These are phyloP conservation scores for Mamestra configurata DNA, from an alignment of 1,140 invertebrate species.

Conservation along the genomic window DNA sequence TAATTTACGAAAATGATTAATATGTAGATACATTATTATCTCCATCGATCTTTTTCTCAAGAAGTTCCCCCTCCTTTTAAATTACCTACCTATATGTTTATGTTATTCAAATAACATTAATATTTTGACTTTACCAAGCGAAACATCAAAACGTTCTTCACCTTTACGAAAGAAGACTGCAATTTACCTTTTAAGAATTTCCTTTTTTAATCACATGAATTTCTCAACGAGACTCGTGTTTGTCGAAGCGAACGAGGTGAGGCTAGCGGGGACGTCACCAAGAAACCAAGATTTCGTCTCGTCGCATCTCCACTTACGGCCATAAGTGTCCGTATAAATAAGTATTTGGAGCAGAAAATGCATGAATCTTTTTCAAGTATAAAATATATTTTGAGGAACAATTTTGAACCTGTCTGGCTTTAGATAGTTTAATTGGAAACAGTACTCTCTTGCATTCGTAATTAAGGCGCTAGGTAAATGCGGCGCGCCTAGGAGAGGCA, in stretches of 20 bases:
- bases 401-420: neutral
- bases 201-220: conserved; percentile 16
- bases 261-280: neutral
- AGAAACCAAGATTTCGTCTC: conserved; percentile 39
- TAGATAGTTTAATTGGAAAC: neutral
- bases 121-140: neutral
- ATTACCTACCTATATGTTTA: too few relatives aligned
- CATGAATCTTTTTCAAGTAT: neutral
- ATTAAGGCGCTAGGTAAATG: neutral
- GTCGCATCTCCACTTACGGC: conserved; percentile 16
- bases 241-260: conserved; percentile 37
- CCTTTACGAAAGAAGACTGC: neutral
- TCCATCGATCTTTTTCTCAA: too few relatives aligned
- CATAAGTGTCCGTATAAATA: conserved; percentile 46
- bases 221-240: conserved; percentile 11
- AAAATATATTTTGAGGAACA: neutral
- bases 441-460: neutral
- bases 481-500: neutral
- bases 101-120: neutral
- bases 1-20: too few relatives aligned
- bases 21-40: too few relatives aligned
- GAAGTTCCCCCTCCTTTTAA: too few relatives aligned
- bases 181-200: conserved; percentile 21
- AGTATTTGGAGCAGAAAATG: conserved; percentile 34
- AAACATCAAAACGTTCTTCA: neutral